Percentiles rank a stretch among this genome's conserved stretches.
These are phyloP conservation scores for Aldrovandia affinis DNA, from an alignment of 2,797 vertebrate genomes.

Conservation along the genomic window DNA sequence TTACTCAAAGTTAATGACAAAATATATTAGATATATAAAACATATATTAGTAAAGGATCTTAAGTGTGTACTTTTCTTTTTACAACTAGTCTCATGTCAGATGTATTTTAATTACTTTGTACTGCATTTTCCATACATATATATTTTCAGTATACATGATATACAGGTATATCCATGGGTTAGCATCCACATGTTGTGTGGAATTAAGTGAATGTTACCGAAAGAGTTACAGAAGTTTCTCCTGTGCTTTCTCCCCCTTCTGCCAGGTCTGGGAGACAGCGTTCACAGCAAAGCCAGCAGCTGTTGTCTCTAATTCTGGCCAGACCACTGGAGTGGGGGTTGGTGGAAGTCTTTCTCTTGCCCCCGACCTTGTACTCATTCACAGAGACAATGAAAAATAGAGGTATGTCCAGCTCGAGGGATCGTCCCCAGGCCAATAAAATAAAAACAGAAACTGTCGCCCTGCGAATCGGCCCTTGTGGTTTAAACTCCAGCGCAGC, in stretches of 20 bases:
- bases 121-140: background rate
- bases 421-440: background rate
- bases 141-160: background rate
- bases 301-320: conserved; percentile 39
- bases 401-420: background rate
- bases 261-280: background rate
- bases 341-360: conserved; percentile 37
- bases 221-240: background rate
- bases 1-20: background rate
- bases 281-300: conserved; percentile 30
- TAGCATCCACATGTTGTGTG: background rate
- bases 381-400: background rate
- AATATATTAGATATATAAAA: background rate
- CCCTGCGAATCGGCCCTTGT: conserved; percentile 3
- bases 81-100: background rate
- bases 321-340: conserved; percentile 31
- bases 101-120: background rate
- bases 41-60: background rate
- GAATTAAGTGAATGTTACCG: background rate
- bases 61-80: background rate
- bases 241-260: background rate
- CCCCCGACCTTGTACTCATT: background rate
- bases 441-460: background rate
- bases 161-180: background rate
- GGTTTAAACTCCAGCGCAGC: background rate